These are phyloP conservation scores for Ictalurus furcatus DNA, from an alignment of 2,113 vertebrate species.

Conservation along the genomic window DNA sequence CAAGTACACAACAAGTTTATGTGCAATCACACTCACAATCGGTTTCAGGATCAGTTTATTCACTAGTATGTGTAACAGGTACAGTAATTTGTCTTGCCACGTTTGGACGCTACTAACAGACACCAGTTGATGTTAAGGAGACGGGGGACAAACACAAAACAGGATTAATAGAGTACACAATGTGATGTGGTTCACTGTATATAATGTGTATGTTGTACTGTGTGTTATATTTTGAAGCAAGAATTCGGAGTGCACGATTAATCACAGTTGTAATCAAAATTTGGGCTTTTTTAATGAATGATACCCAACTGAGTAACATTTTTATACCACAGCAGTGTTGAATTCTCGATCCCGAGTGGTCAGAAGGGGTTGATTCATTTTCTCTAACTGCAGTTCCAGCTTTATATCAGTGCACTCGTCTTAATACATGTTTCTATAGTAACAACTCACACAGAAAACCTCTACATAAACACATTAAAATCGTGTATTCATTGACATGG, in stretches of 20 bases:
- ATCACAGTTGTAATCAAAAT: neutral
- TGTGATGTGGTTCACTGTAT: neutral
- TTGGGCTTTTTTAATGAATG: neutral
- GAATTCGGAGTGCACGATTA: neutral
- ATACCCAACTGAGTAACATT: neutral
- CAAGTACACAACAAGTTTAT: neutral
- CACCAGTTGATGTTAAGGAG: neutral
- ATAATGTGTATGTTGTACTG: neutral
- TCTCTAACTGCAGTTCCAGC: neutral
- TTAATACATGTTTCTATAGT: neutral
- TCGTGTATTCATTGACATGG: neutral
- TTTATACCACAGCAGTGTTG: neutral
- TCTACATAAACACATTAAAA: too few relatives aligned
- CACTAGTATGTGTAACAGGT: neutral
- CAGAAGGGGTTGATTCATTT: neutral
- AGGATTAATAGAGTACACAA: neutral
- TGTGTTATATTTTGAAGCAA: neutral
- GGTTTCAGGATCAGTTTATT: neutral
- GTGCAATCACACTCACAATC: neutral
- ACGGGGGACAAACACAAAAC: neutral
- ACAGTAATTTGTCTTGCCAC: neutral
- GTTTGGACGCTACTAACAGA: neutral
- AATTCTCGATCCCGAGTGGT: neutral
- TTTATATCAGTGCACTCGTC: neutral
- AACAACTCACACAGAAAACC: neutral